phyloP scores from a whole-genome alignment of 1,140 invertebrate genomes.

The Adoxophyes honmai region DNA sequence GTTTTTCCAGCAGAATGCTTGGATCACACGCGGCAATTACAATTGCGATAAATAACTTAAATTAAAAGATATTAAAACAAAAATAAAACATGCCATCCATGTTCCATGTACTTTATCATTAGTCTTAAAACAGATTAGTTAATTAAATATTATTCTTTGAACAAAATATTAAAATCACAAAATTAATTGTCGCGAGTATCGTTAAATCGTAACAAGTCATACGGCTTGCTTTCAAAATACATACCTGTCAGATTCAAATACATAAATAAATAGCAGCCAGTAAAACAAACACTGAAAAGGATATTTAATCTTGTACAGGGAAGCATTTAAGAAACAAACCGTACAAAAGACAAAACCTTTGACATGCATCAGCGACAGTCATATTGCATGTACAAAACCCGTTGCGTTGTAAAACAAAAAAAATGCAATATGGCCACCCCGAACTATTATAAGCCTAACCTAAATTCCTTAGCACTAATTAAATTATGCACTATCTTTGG shows the following conservation, averaged over 20 bases:
- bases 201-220: slow-evolving; percentile 2
- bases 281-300: neutral
- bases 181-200: neutral
- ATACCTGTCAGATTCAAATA: neutral
- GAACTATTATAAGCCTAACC: slow-evolving; percentile 19
- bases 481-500: slow-evolving; percentile 76
- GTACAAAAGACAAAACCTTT: slow-evolving; percentile 22
- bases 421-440: slow-evolving; percentile 18
- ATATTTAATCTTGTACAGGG: neutral
- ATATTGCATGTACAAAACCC: slow-evolving; percentile 7
- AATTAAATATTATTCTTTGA: neutral
- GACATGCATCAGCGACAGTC: slow-evolving; percentile 27
- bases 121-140: neutral
- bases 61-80: too few relatives aligned
- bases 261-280: neutral
- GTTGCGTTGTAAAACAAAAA: neutral
- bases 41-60: neutral
- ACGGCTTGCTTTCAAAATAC: neutral
- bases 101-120: neutral
- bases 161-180: neutral
- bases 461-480: slow-evolving; percentile 39
- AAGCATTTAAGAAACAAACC: neutral
- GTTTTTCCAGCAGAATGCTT: neutral
- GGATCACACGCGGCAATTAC: neutral
- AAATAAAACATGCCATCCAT: too few relatives aligned